Conservation (phyloP, 2,113 vertebrate genomes). For the Manacus vitellinus region DNA sequence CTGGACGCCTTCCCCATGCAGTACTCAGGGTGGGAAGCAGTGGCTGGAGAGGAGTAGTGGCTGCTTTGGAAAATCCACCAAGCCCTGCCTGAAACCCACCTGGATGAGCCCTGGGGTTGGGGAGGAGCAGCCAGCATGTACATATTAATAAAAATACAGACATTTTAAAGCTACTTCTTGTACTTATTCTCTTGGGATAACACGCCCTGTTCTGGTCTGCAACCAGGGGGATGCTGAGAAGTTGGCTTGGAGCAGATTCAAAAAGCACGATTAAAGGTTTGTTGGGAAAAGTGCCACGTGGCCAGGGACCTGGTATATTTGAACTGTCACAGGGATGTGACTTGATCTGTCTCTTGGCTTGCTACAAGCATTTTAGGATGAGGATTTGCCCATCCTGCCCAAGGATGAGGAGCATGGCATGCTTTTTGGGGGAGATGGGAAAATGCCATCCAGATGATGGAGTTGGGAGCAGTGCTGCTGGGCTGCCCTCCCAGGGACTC, state of each 20-base stretch:
- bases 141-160: not conserved
- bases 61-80: not conserved
- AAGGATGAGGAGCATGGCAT: fast-evolving
- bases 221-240: not conserved
- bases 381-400: not conserved
- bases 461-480: not conserved
- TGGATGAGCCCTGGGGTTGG: not conserved
- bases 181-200: not conserved
- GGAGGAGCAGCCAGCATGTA: not conserved
- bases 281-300: not conserved
- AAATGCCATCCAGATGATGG: not conserved
- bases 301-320: not conserved
- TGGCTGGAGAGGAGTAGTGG: not conserved
- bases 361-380: not conserved
- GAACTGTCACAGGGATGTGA: not conserved
- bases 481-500: not conserved
- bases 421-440: not conserved
- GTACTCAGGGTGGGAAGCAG: not conserved
- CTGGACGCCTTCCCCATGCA: not conserved
- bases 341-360: not conserved
- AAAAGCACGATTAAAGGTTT: not conserved
- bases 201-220: not conserved
- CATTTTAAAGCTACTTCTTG: not conserved
- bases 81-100: not conserved
- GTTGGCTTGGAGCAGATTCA: not conserved